Evolutionary conservation across 1,140 invertebrate species (phyloP).

Genomic region (Drosophila tristis): DNA sequence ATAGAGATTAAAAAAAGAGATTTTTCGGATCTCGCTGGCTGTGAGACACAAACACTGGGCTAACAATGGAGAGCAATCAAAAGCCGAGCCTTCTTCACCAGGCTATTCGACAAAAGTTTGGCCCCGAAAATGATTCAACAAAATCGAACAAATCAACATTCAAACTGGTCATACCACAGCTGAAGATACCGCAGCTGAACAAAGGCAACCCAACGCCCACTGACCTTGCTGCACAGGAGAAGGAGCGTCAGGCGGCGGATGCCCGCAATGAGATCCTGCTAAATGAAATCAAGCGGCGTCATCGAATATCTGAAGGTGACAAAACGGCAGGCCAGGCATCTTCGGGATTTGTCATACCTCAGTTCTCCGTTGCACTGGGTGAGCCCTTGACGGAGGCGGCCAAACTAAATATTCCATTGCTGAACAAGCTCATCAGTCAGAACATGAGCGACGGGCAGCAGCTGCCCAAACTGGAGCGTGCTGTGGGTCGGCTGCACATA

Average conservation of each 20-base stretch:
- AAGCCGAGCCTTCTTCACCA: constrained; percentile 50
- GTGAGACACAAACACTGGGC: constrained; percentile 3
- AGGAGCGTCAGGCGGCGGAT: constrained; percentile 28
- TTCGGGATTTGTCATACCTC: constrained; percentile 43
- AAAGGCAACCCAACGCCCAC: background rate
- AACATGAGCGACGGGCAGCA: background rate
- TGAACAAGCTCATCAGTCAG: constrained; percentile 35
- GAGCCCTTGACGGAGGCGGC: constrained; percentile 35
- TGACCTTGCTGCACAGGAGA: constrained; percentile 24
- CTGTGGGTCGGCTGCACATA: constrained; percentile 31
- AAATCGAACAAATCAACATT: constrained; percentile 18
- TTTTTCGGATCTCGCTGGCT: constrained; percentile 3
- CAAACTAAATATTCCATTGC: constrained; percentile 44
- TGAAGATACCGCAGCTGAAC: constrained; percentile 23
- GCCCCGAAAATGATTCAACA: constrained; percentile 19
- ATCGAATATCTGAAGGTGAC: constrained; percentile 18
- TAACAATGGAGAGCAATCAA: constrained; percentile 46
- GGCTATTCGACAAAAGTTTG: constrained; percentile 52
- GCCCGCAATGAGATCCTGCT: constrained; percentile 48
- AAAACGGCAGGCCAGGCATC: background rate
- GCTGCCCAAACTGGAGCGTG: constrained; percentile 20
- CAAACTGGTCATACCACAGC: constrained; percentile 53
- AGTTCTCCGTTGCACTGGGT: constrained; percentile 18
- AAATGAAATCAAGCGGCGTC: constrained; percentile 43
- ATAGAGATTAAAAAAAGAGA: constrained; percentile 22